These are phyloP conservation scores for Erpornis zantholeuca DNA, from an alignment of 2,113 vertebrate species.

Conservation along the genomic window DNA sequence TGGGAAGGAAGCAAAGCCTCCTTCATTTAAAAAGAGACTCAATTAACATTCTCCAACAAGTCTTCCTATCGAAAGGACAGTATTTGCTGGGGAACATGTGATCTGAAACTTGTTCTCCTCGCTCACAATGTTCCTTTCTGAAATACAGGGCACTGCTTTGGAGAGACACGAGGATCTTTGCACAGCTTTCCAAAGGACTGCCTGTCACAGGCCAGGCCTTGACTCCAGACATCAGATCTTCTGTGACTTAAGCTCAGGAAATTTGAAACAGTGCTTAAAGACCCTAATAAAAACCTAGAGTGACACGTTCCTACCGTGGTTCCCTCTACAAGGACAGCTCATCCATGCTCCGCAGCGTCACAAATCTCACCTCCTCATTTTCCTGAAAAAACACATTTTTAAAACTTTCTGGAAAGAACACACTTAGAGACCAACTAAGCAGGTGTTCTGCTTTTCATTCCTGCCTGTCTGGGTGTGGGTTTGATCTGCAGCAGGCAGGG, in stretches of 20 bases:
- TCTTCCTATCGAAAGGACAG: constrained; percentile 27
- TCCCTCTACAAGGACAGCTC: background rate
- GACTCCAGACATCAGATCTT: background rate
- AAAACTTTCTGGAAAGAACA: background rate
- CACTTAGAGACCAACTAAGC: background rate
- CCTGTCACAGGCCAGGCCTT: background rate
- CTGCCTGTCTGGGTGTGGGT: background rate
- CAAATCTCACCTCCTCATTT: background rate
- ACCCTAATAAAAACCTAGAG: background rate
- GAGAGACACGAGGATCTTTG: background rate
- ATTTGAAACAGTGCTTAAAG: background rate
- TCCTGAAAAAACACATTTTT: background rate
- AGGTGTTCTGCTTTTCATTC: background rate
- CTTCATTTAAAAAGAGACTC: constrained; percentile 34
- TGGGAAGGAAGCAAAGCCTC: constrained; percentile 59
- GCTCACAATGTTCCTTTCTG: constrained; percentile 26
- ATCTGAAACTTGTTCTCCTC: background rate
- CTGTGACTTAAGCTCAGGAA: background rate
- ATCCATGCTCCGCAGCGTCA: accelerated
- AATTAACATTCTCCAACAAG: constrained; percentile 55
- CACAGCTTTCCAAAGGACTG: background rate
- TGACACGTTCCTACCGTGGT: background rate
- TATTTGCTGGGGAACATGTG: background rate
- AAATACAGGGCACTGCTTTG: background rate
- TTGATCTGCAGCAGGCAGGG: background rate